Conservation (phyloP, 2,888 invertebrate genomes). For the Aphodius sticticus region DNA sequence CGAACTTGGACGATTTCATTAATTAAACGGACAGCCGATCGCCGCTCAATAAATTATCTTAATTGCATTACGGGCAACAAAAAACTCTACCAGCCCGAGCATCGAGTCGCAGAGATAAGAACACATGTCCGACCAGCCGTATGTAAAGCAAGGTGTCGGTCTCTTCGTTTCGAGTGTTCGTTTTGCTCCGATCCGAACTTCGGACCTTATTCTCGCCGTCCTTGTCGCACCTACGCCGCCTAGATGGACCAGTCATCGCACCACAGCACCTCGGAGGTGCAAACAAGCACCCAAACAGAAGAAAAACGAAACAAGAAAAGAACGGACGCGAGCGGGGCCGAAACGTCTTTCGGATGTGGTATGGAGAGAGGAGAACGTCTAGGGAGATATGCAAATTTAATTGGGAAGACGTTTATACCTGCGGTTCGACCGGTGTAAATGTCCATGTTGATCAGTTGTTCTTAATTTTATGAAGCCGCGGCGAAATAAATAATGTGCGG, state of each 20-base stretch:
- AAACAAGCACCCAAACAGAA: neutral
- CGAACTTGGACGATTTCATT: neutral
- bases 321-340: neutral
- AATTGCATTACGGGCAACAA: conserved; percentile 4
- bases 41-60: neutral
- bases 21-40: neutral
- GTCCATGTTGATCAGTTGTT: conserved; percentile 4
- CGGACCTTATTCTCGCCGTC: neutral
- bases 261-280: neutral
- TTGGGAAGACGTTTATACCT: neutral
- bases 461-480: neutral
- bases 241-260: neutral
- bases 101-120: neutral
- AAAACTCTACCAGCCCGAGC: neutral
- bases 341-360: neutral
- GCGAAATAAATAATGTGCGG: neutral
- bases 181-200: neutral
- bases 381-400: neutral
- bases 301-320: neutral
- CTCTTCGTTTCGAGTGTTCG: neutral
- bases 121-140: neutral
- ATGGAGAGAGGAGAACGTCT: neutral
- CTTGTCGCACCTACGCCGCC: neutral
- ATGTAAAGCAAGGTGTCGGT: neutral
- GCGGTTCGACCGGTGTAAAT: neutral